These are phyloP conservation scores for Calidris pugnax DNA, from an alignment of 2,113 vertebrate species.

Conservation along the genomic window DNA sequence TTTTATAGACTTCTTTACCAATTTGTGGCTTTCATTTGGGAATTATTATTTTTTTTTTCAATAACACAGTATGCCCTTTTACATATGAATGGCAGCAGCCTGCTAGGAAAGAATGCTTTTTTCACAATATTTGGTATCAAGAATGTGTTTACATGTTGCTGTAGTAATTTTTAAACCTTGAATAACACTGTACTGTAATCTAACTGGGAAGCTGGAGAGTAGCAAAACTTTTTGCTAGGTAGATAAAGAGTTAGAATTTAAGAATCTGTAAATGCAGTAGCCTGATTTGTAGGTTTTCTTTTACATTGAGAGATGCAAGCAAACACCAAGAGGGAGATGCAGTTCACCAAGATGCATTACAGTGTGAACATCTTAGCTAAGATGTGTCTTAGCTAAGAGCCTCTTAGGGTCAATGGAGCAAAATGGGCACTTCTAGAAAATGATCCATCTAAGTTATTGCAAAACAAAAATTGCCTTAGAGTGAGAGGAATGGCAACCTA, in stretches of 20 bases:
- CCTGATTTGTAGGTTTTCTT: neutral
- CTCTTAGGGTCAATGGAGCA: neutral
- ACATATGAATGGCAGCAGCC: neutral
- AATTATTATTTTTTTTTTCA: neutral
- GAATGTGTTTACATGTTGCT: neutral
- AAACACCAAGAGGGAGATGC: neutral
- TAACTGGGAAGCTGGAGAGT: neutral
- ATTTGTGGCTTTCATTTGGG: constrained; percentile 11
- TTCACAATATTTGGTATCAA: neutral
- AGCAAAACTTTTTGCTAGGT: neutral
- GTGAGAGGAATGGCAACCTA: neutral
- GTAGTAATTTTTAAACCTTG: neutral
- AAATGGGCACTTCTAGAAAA: neutral
- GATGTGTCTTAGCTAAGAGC: neutral
- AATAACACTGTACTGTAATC: neutral
- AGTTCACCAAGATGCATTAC: neutral
- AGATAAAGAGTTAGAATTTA: neutral
- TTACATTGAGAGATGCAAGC: neutral
- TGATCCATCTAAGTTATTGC: neutral
- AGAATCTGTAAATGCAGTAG: neutral
- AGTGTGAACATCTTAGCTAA: too few relatives aligned
- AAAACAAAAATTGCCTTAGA: neutral
- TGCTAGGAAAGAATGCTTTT: neutral
- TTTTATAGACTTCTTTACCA: constrained; percentile 54
- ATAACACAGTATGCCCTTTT: neutral